A percentile compares a stretch with the other conserved stretches of the same genome.
Conservation (phyloP, 2,797 vertebrate species). For the Sciaenops ocellatus region DNA sequence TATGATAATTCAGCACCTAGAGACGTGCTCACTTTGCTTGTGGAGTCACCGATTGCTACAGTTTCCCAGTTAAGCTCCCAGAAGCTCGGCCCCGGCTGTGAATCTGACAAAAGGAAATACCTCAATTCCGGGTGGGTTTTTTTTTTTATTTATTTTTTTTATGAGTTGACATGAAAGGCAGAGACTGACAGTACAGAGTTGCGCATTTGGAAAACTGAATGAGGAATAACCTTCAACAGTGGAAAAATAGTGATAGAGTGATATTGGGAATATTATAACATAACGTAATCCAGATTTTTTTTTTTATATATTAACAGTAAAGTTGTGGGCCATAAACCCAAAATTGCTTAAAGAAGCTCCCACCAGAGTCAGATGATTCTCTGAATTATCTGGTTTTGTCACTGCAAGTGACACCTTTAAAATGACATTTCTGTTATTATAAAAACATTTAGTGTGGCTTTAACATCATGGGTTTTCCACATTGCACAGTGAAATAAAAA, state of each 20-base stretch:
- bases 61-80: conserved; percentile 44
- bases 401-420: not conserved
- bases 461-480: not conserved
- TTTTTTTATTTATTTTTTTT: conserved; percentile 13
- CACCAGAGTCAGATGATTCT: not conserved
- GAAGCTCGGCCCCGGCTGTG: conserved; percentile 22
- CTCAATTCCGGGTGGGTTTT: not conserved
- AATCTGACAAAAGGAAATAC: conserved; percentile 41
- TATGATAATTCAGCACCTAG: conserved; percentile 68
- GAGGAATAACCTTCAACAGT: not conserved
- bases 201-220: conserved; percentile 1
- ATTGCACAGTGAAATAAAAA: too few species aligned
- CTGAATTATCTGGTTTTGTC: too few species aligned
- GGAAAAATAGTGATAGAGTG: not conserved
- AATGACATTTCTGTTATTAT: not conserved
- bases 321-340: not conserved
- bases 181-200: not conserved
- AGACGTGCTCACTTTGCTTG: conserved; percentile 54
- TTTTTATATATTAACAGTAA: not conserved
- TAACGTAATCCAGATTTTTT: not conserved
- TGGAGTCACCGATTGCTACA: conserved; percentile 37
- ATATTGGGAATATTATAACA: not conserved
- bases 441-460: not conserved
- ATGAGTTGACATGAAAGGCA: conserved; percentile 14
- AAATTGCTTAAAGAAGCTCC: not conserved